These are phyloP conservation scores for Lithobius niger DNA, from an alignment of 1,140 invertebrate species.

Conservation along the genomic window DNA sequence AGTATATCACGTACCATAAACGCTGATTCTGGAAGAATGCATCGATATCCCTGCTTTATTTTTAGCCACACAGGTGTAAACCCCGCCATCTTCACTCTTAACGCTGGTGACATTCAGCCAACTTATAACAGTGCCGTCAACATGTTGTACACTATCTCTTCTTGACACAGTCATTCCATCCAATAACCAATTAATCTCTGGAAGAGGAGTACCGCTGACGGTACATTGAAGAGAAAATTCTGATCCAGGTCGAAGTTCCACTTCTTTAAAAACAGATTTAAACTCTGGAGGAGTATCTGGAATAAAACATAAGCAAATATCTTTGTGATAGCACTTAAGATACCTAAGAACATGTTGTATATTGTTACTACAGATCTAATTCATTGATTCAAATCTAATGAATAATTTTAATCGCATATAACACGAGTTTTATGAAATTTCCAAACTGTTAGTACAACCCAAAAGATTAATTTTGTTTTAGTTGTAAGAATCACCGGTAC, in stretches of 20 bases:
- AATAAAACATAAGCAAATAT: too few relatives aligned
- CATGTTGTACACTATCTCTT: constrained; percentile 46
- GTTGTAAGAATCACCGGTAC: too few relatives aligned
- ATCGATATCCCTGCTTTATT: constrained; percentile 61
- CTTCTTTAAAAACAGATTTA: constrained; percentile 66
- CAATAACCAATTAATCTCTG: constrained; percentile 33
- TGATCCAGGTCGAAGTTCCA: constrained; percentile 73
- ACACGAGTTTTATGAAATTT: too few relatives aligned
- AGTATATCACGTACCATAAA: constrained; percentile 4
- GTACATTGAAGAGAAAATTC: constrained; percentile 68
- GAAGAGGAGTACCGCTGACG: constrained; percentile 73
- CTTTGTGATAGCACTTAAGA: too few relatives aligned
- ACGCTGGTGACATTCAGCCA: constrained; percentile 85
- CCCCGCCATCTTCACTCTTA: constrained; percentile 77
- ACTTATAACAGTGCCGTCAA: constrained; percentile 84
- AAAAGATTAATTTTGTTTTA: too few relatives aligned
- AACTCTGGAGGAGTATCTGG: constrained; percentile 57
- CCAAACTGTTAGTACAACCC: too few relatives aligned
- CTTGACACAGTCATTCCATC: constrained; percentile 28
- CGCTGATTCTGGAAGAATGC: constrained; percentile 42
- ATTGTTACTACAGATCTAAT: too few relatives aligned
- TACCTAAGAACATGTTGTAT: too few relatives aligned
- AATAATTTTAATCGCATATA: too few relatives aligned
- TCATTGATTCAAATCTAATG: too few relatives aligned
- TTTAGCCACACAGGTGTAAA: constrained; percentile 72